Base-by-base conservation (phyloP, 2,113 vertebrate species). In the Prietella phreatophila region DNA sequence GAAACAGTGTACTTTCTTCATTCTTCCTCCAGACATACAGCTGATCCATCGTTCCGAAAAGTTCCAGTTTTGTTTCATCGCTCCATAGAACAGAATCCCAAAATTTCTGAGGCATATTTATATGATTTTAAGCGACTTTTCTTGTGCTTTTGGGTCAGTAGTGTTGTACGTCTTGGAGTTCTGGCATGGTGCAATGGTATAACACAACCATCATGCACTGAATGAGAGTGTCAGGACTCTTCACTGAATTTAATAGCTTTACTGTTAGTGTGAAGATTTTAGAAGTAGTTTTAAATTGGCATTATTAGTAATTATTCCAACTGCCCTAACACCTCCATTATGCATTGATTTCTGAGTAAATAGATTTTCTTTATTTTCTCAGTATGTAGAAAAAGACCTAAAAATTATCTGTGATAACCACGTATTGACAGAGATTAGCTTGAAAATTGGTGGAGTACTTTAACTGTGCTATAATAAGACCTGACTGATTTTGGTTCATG, bases 401-500 rank as follows among this genome's bases (percentile, higher is more conserved):
- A 20, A 73, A 19, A 20, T 36, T 6, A 14, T 36, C 14, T 69
- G 30, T 69, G 15, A 36, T 33, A 19, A 33, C 5, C 5, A 33
- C 67, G 33, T 17, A 69, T 36, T 13, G 42, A 53, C 25, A 79
- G 1, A 50, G 10, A 55, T n/a, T 14, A 1, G n/a, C 25, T n/a
- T 65, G 61, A 65, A n/a, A n/a, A 4, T 65, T 65, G 19, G 19
- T 79, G 22, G 27, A 47, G 5, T 47, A 47, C 19, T 10, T 73
- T 73, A 73, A 33, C 65, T 69, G 30, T 69, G 19, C 19, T 10
- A 20, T 4, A 20, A n/a, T 53, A 56, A 56, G 19, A 27, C 14
- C 19, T n/a, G 22, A 50, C 56, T 61, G 19, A 50, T 33, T 87
- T 67, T 83, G 6, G 55, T 84, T 89, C 25, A 55, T 69, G 6